Percentiles rank a stretch among this genome's conserved stretches.
Conservation (phyloP, 1,140 invertebrate genomes). For the Bombus ignitus region DNA sequence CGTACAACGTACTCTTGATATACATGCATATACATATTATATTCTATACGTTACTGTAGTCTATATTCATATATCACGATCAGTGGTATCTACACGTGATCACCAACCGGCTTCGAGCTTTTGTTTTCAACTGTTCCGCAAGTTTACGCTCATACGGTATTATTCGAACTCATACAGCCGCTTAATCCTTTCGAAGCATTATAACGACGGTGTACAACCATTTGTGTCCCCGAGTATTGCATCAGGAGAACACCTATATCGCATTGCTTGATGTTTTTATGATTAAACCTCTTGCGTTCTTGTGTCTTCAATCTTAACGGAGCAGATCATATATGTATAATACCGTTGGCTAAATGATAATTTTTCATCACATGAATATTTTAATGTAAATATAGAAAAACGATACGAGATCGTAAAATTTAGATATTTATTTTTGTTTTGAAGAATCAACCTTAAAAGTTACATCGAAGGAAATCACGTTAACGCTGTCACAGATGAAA, state of each 20-base stretch:
- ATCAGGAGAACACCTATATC: slow-evolving; percentile 41
- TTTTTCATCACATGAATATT: neutral
- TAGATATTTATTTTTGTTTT: neutral
- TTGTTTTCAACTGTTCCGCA: slow-evolving; percentile 45
- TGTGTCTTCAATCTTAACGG: too few species aligned
- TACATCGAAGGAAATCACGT: neutral
- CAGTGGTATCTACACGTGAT: neutral
- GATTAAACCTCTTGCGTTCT: neutral
- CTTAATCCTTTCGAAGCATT: slow-evolving; percentile 53
- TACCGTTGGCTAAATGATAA: neutral
- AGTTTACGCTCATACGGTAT: slow-evolving; percentile 24
- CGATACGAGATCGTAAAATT: neutral
- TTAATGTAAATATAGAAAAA: neutral
- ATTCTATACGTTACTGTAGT: neutral
- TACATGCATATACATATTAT: neutral
- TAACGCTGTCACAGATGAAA: neutral
- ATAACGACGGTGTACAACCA: slow-evolving; percentile 43
- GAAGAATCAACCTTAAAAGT: neutral
- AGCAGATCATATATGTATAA: neutral
- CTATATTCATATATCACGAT: slow-evolving; percentile 20
- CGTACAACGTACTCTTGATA: neutral
- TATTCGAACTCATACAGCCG: slow-evolving; percentile 39
- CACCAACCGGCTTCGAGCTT: slow-evolving; percentile 28
- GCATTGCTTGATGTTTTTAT: slow-evolving; percentile 25
- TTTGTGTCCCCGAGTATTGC: slow-evolving; percentile 40